Conservation (phyloP, 2,113 vertebrate species). For the Asarcornis scutulata region DNA sequence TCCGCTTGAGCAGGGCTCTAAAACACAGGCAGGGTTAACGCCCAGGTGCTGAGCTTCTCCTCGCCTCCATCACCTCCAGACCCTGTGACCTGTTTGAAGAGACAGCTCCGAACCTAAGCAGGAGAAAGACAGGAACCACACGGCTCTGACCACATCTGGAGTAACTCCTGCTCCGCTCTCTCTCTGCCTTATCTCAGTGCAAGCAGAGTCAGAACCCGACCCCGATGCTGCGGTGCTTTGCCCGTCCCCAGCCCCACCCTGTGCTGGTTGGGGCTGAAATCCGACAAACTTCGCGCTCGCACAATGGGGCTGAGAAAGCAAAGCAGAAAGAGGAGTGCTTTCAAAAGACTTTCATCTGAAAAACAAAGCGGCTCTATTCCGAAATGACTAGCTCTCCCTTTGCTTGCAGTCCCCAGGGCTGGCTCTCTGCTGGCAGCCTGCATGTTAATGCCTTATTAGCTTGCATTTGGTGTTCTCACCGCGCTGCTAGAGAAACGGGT, state of each 20-base stretch:
- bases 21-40: neutral
- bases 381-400: neutral
- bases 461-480: constrained; percentile 17
- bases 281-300: neutral
- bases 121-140: neutral
- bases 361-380: constrained; percentile 27
- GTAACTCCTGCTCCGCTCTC: neutral
- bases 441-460: constrained; percentile 42
- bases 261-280: neutral
- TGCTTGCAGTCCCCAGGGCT: neutral
- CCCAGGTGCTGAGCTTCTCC: neutral
- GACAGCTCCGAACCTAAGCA: neutral
- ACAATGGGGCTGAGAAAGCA: neutral
- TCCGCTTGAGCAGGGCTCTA: neutral
- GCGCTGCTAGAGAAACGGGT: neutral
- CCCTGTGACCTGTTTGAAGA: neutral
- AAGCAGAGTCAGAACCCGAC: neutral
- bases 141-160: neutral
- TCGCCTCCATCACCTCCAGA: neutral
- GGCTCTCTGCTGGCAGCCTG: constrained; percentile 22
- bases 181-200: neutral
- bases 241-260: neutral
- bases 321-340: constrained; percentile 4
- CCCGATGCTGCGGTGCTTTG: accelerated
- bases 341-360: neutral